Conservation (phyloP, 1,140 invertebrate species). For the Drosophila ambigua region DNA sequence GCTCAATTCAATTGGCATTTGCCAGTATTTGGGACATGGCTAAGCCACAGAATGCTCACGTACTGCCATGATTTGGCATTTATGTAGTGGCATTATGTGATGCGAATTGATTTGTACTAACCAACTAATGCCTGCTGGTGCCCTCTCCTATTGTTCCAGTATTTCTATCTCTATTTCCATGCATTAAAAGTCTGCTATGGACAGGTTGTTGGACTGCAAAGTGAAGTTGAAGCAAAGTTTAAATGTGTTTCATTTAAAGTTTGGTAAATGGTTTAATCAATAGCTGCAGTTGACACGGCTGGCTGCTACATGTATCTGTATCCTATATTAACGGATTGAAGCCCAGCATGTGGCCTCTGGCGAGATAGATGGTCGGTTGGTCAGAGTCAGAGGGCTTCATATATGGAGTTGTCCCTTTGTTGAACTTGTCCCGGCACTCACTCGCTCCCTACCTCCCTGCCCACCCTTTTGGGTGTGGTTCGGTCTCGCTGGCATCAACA, state of each 20-base stretch:
- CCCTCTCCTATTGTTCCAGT: too few species aligned
- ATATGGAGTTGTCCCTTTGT: conserved; percentile 30
- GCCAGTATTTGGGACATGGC: conserved; percentile 29
- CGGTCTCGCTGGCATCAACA: conserved; percentile 49
- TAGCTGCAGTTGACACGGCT: conserved; percentile 37
- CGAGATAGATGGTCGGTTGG: too few species aligned
- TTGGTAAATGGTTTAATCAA: conserved; percentile 14
- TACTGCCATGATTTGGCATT: conserved; percentile 52
- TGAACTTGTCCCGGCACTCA: conserved; percentile 2
- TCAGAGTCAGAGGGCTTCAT: too few species aligned
- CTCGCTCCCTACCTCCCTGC: not conserved
- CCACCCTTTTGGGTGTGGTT: conserved; percentile 16
- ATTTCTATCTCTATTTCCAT: not conserved
- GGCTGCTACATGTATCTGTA: not conserved
- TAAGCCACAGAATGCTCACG: conserved; percentile 34
- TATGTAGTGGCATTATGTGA: conserved; percentile 44
- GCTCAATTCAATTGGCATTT: conserved; percentile 43
- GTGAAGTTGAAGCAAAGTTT: conserved; percentile 9
- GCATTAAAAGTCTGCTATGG: not conserved
- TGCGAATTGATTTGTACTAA: conserved; percentile 36
- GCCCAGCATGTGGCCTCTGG: conserved; percentile 35
- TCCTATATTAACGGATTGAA: conserved; percentile 25
- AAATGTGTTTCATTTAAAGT: conserved; percentile 32
- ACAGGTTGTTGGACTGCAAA: conserved; percentile 8
- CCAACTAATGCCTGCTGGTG: not conserved